Evolutionary conservation across 2,888 invertebrate genomes (phyloP).

Genomic region (Spisula subtruncata): DNA sequence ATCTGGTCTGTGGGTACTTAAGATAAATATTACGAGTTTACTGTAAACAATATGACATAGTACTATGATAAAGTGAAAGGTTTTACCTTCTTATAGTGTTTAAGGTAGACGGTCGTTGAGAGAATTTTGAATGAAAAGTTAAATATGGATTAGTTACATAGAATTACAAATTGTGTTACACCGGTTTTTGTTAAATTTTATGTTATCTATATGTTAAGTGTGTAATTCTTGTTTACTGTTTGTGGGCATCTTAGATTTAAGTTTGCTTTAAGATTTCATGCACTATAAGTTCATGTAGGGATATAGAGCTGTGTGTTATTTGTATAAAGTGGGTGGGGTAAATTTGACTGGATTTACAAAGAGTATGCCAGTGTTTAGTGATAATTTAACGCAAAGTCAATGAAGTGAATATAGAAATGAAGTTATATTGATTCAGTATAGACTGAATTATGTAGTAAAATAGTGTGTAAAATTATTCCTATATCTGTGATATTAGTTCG

Average conservation of each 20-base stretch:
- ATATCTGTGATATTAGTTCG: slow-evolving; percentile 39
- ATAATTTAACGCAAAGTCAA: background rate
- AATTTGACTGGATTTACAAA: background rate
- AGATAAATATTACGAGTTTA: background rate
- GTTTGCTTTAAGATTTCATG: background rate
- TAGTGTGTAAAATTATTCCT: background rate
- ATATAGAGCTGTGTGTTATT: background rate
- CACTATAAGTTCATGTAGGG: background rate
- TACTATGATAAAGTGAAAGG: background rate
- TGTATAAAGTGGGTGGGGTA: slow-evolving; percentile 17
- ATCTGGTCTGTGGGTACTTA: background rate
- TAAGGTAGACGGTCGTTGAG: background rate
- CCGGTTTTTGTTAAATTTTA: background rate
- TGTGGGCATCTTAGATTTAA: background rate
- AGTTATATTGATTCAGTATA: background rate
- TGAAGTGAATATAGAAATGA: background rate
- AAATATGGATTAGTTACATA: slow-evolving; percentile 23
- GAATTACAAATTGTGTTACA: background rate
- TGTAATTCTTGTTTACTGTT: slow-evolving; percentile 5
- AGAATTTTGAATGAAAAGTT: slow-evolving; percentile 7
- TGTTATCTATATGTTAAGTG: slow-evolving; percentile 10
- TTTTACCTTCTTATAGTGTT: background rate
- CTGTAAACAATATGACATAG: background rate
- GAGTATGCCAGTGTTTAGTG: background rate
- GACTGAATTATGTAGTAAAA: slow-evolving; percentile 2